These are phyloP conservation scores for Proisotoma minuta DNA, from an alignment of 2,888 invertebrate species.

Conservation along the genomic window DNA sequence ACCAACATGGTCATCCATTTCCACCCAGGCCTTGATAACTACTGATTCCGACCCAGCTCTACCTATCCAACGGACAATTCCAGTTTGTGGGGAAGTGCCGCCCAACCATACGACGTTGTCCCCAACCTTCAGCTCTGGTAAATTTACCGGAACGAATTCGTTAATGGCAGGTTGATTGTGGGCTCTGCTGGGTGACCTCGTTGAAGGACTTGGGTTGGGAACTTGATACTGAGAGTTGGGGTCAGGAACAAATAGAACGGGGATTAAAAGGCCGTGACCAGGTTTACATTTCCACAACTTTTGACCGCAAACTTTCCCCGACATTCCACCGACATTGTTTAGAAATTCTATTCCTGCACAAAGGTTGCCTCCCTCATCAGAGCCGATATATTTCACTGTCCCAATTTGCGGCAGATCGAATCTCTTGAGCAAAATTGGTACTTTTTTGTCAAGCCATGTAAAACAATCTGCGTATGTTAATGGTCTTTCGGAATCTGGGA, in stretches of 20 bases:
- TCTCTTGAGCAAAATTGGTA: slow-evolving; percentile 24
- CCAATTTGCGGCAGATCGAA: slow-evolving; percentile 33
- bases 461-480: slow-evolving; percentile 33
- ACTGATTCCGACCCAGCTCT: slow-evolving; percentile 16
- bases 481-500: slow-evolving; percentile 18
- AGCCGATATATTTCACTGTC: slow-evolving; percentile 33
- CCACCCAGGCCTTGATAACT: slow-evolving; percentile 37
- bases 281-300: slow-evolving; percentile 33
- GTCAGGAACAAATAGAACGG: slow-evolving; percentile 30
- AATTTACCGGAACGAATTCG: slow-evolving; percentile 16
- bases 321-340: slow-evolving; percentile 34
- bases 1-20: slow-evolving; percentile 39
- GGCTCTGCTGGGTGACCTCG: slow-evolving; percentile 14
- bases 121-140: slow-evolving; percentile 24
- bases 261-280: slow-evolving; percentile 33
- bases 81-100: slow-evolving; percentile 30
- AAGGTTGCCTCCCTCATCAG: slow-evolving; percentile 27
- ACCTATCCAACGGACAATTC: slow-evolving; percentile 37
- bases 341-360: slow-evolving; percentile 40
- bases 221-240: slow-evolving; percentile 16
- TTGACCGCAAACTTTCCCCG: slow-evolving; percentile 35
- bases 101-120: slow-evolving; percentile 41
- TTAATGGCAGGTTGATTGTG: slow-evolving; percentile 25
- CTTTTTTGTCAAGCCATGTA: slow-evolving; percentile 27
- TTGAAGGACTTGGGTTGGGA: not conserved